A percentile compares a stretch with the other conserved stretches of the same genome.
phyloP scores from a whole-genome alignment of 2,888 invertebrate genomes.

The Erebia epiphron region DNA sequence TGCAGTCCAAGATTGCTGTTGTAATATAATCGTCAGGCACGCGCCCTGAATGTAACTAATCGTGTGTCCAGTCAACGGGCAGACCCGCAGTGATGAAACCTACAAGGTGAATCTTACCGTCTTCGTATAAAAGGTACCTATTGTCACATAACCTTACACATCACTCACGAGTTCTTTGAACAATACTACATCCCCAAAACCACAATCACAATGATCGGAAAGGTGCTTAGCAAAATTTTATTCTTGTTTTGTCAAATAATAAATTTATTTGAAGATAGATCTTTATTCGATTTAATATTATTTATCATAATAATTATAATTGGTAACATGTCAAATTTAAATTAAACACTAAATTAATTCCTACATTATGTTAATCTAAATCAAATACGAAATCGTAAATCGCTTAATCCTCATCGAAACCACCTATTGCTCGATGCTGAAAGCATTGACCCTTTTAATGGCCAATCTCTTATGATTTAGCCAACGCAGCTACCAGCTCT shows the following conservation, averaged over 20 bases:
- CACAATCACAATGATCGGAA: conserved; percentile 67
- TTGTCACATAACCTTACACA: conserved; percentile 62
- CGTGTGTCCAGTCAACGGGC: conserved; percentile 45
- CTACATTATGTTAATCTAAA: too few species aligned
- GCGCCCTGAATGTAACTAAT: conserved; percentile 62
- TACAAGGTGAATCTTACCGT: conserved; percentile 77
- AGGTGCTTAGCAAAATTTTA: conserved; percentile 35
- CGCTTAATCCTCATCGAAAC: too few species aligned
- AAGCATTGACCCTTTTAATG: too few species aligned
- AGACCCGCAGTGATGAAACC: conserved; percentile 62
- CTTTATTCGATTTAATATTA: too few species aligned
- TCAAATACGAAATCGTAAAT: too few species aligned
- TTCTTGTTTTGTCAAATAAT: neutral
- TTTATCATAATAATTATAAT: too few species aligned
- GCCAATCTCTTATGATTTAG: too few species aligned
- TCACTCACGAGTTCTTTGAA: conserved; percentile 66
- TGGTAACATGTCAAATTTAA: too few species aligned
- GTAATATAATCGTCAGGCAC: conserved; percentile 52
- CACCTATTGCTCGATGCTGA: too few species aligned
- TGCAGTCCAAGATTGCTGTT: conserved; percentile 55
- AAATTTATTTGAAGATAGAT: too few species aligned
- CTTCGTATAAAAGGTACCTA: conserved; percentile 73
- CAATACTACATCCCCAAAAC: conserved; percentile 54
- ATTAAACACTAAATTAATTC: too few species aligned
- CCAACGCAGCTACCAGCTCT: too few species aligned